Base-by-base conservation (phyloP, 2,113 vertebrate genomes). In the Nyctibius bracteatus region DNA sequence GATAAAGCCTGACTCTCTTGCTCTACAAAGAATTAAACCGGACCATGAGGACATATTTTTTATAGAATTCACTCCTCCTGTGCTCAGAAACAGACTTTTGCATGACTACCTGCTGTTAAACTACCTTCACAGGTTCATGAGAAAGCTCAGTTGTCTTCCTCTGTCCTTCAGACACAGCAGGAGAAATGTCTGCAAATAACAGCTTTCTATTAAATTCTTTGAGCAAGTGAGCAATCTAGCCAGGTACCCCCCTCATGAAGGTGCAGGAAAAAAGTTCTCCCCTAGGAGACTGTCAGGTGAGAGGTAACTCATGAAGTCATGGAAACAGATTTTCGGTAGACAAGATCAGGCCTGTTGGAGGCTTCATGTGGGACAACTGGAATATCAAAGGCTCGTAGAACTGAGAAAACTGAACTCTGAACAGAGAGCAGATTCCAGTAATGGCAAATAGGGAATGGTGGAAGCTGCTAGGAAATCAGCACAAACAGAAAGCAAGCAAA, bases 1-100 rank as follows among this genome's bases (percentile, higher is more conserved):
- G 68, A 81, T 88, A 74, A 81, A 94, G 47, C 58, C 70, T 72
- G 65, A 91, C 74, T 71, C 55, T 86, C 87, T 91, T 90, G 89
- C 67, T 94, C 33, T 6, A 68, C 70, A 67, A 71, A 30, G 16
- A 62, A 68, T 43, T 81, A 73, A 49, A 70, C 39, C 43, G 30
- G 51, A 71, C 43, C 8, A 30, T 8, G 25, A 93, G 65, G 35
- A 51, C 20, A 3, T 51, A 18, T 46, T 65, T 79, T 54, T 62
- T 25, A 67, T 17, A 67, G 47, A 41, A 22, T 6, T 91, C 35
- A 8, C 31, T 61, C 44, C 16, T 75, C 30, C 25, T 68, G 33
- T 41, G 30, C 83, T 68, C 61, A 57, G 27, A 55, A n/a, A 57
- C 12, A 59, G 44, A 57, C 25, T 82, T 92, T 41, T 79, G 8